Base-by-base conservation (phyloP, 2,797 vertebrate genomes). In the Glossophaga mutica region DNA sequence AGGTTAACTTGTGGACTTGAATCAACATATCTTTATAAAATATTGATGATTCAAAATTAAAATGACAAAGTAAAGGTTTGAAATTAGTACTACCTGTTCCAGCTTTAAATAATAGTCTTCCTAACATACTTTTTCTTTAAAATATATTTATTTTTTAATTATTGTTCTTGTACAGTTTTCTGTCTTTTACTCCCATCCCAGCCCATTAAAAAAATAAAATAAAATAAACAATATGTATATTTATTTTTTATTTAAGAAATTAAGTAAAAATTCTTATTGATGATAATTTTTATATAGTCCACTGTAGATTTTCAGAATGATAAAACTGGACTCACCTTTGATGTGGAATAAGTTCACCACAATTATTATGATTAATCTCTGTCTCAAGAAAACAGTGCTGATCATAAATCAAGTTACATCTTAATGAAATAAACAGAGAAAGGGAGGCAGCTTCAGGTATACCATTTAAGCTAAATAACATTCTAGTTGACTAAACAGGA, bases 371-470 rank as follows among this genome's bases (percentile, higher is more conserved):
- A 70, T 86, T 92, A 76, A 74, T 74, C 15, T 92, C 22, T 96
- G 37, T 82, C 22, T 79, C 10, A 81, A 84, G 22, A 94, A 92
- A 94, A 59, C 12, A 32, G 29, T 79, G 57, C 9, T 90, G 34
- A 90, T 79, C 34, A 78, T 83, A 87, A 92, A 92, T 83, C 37
- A 90, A 59, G 24, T 42, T 74, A 79, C 4, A 74, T 68, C 14
- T 74, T 87, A 62, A 86, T 90, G 78, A 95, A 96, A 73, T 52
- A 89, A 89, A 37, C 24, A 67, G 90, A 90, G 15, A 1, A 84
- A 73, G 9, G 37, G 4, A 90, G 34, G n/a, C 24, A 32, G n/a
- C 44, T 73, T 93, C 67, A 88, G 46, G 50, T 92, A 26, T 65
- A 91, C 34, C 16, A 42, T 55, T 48, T 15, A 5, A 76, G 19